Conservation (phyloP, 2,888 invertebrate species). For the Coecobrya sp. region DNA sequence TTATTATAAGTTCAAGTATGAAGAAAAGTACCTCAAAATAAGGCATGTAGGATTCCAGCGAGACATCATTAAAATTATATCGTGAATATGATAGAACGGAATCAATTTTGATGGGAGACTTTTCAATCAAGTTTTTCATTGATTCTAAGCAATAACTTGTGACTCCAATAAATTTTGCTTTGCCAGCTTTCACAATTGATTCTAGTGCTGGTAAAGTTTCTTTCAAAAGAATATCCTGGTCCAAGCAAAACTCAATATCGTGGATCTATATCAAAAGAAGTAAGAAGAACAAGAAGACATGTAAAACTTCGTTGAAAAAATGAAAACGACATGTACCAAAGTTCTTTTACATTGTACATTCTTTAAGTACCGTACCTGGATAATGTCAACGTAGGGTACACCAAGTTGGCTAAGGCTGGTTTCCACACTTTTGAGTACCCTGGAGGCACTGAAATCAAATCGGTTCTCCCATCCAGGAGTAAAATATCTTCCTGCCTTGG, state of each 20-base stretch:
- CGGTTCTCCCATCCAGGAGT: slow-evolving; percentile 88
- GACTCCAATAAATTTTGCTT: slow-evolving; percentile 93
- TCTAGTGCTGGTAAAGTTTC: slow-evolving; percentile 96
- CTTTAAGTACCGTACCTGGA: too few relatives aligned
- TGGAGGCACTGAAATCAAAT: slow-evolving; percentile 95
- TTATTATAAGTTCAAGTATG: too few relatives aligned
- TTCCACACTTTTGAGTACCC: slow-evolving; percentile 92
- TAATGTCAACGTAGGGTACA: slow-evolving; percentile 94
- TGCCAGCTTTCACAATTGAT: slow-evolving; percentile 91
- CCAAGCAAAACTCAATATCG: slow-evolving; percentile 95
- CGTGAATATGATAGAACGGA: slow-evolving; percentile 93
- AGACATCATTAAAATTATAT: slow-evolving; percentile 93
- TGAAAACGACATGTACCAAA: too few relatives aligned
- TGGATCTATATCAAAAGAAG: too few relatives aligned
- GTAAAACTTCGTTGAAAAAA: too few relatives aligned
- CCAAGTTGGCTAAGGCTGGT: slow-evolving; percentile 92
- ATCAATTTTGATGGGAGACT: slow-evolving; percentile 90
- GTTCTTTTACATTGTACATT: too few relatives aligned
- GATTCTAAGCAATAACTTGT: slow-evolving; percentile 95
- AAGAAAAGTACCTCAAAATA: slow-evolving; percentile 91
- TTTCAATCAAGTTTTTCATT: slow-evolving; percentile 92
- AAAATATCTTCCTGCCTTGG: slow-evolving; percentile 91
- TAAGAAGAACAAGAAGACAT: too few relatives aligned
- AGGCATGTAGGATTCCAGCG: slow-evolving; percentile 92
- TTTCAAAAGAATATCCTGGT: slow-evolving; percentile 92